Conservation (phyloP, 2,113 vertebrate species). For the Melanerpes aurifrons region DNA sequence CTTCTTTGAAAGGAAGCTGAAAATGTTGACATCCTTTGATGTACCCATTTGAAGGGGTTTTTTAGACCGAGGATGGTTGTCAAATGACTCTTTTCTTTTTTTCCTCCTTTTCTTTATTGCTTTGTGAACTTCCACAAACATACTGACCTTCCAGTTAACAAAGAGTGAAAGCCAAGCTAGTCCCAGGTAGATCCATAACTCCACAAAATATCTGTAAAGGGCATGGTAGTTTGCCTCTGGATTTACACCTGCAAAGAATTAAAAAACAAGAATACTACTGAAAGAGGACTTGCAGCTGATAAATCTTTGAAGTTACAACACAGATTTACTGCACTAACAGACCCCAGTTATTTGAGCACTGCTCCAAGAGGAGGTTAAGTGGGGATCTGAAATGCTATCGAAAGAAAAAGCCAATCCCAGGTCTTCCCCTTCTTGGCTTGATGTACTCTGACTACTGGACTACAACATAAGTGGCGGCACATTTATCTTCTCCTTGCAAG, state of each 20-base stretch:
- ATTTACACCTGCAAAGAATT: slow-evolving; percentile 85
- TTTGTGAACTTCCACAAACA: slow-evolving; percentile 98
- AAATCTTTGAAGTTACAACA: neutral
- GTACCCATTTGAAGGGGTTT: slow-evolving; percentile 76
- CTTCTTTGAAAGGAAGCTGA: slow-evolving; percentile 94
- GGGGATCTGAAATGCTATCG: neutral
- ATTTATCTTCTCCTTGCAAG: neutral
- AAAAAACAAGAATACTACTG: slow-evolving; percentile 3
- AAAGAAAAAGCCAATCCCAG: neutral
- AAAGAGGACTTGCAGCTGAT: neutral
- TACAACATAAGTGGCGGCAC: neutral
- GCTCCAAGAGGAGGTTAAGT: neutral
- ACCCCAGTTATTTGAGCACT: neutral
- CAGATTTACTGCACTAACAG: neutral
- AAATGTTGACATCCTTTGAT: slow-evolving; percentile 91
- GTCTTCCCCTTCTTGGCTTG: neutral
- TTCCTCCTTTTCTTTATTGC: slow-evolving; percentile 96
- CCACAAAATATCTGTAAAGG: slow-evolving; percentile 97
- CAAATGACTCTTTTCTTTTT: slow-evolving; percentile 89
- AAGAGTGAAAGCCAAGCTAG: slow-evolving; percentile 97
- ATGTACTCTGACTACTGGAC: neutral
- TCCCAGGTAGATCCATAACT: slow-evolving; percentile 97
- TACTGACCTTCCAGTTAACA: slow-evolving; percentile 98
- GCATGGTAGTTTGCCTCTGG: slow-evolving; percentile 90
- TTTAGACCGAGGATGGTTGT: slow-evolving; percentile 83